Evolutionary conservation across 64 coral and sea anemone genomes (phyloP), one percentile per base, ranked within the genome.

Genomic region (Porites australiensis): DNA sequence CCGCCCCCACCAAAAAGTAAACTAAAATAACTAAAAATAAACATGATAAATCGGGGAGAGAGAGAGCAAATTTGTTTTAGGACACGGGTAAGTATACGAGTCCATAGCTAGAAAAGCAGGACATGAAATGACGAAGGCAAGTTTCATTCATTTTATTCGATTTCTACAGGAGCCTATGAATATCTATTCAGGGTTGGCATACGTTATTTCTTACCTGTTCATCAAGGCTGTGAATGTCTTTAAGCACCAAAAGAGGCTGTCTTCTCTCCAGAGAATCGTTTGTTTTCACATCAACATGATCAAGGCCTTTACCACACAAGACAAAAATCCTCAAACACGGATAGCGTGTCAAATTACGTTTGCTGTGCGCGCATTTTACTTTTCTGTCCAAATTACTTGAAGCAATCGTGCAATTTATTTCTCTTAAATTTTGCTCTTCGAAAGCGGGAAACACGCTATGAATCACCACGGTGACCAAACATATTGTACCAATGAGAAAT

Each of bases 241-340:
- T 67, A 1, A 15, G 44, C 47, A 84, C 51, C 11, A 84, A 84
- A 67, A 15, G 63, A 1, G 61, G 61, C 44, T 63, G 61, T 19
- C 2, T 44, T 8, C n/a, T 48, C 18, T 50, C 45, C 16, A 84
- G 64, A 67, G 62, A 65, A 15, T 3, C 16, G 23, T 64, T 68
- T 16, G 11, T n/a, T 18, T 84, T 84, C 15, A 10, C 6, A 16
- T 84, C 27, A 37, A 37, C 27, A 37, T 37, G 0, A 37, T 37
- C 27, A 37, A 37, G 27, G 27, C 27, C 44, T 64, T 51, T 68
- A 11, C 81, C 81, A 84, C 81, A 84, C 81, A 84, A 50, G 45
- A 84, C 81, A 84, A 68, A 84, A 67, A 84, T 47, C 44, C 81
- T 67, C 44, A 67, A 22, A 64, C 81, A 84, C 62, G 63, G 81